phyloP scores from a whole-genome alignment of 2,797 vertebrate species.

The Xenopus petersii region DNA sequence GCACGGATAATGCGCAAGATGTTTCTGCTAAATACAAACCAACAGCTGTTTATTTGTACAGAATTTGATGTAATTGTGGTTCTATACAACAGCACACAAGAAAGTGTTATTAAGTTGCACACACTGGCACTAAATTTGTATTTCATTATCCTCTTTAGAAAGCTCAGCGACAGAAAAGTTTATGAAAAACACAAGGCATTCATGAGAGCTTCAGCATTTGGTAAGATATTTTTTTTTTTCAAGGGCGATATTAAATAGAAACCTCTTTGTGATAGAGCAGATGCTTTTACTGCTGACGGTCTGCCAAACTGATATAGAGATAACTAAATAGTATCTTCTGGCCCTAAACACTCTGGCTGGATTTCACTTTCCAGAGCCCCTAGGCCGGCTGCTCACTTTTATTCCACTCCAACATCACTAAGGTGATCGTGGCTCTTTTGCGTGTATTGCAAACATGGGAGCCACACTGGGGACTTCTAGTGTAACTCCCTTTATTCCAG shows the following conservation, averaged over 20 bases:
- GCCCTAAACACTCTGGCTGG: no score
- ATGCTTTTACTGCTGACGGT: conserved; percentile 30
- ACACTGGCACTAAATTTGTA: conserved; percentile 50
- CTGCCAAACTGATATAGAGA: background rate
- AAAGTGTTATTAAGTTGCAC: conserved; percentile 51
- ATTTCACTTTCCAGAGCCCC: no score
- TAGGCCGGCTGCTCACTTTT: no score
- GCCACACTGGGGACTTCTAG: no score
- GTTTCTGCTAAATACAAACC: conserved; percentile 48
- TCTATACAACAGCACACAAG: conserved; percentile 49
- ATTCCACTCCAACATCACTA: no score
- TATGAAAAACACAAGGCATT: conserved; percentile 43
- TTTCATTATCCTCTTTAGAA: conserved; percentile 49
- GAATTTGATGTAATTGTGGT: conserved; percentile 49
- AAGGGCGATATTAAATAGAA: conserved; percentile 17
- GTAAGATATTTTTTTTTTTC: conserved; percentile 24
- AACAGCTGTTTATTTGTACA: conserved; percentile 49
- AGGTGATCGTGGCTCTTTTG: no score
- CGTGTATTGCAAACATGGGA: no score
- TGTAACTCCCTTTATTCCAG: no score
- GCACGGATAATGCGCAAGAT: conserved; percentile 47
- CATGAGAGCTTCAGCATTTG: conserved; percentile 38
- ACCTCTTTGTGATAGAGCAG: conserved; percentile 33
- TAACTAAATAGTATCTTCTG: no score
- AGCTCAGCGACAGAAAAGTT: conserved; percentile 43